Percentiles rank a stretch among this genome's conserved stretches.
These are phyloP conservation scores for Craterocephalus amniculus DNA, from an alignment of 2,797 vertebrate genomes.

Conservation along the genomic window DNA sequence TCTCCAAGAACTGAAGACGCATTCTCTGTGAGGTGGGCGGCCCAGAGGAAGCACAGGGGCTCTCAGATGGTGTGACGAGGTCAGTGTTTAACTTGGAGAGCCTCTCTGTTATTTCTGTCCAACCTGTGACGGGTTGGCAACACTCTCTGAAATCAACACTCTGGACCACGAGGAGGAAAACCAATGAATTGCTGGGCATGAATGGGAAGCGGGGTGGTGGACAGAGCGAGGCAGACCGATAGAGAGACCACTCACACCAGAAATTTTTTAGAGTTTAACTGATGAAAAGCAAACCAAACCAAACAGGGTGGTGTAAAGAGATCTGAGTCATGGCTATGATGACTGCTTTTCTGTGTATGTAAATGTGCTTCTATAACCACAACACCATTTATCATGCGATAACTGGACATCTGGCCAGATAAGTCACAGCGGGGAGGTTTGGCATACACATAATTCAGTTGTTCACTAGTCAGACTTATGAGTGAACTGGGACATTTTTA, in stretches of 20 bases:
- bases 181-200: slow-evolving; percentile 33
- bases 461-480: background rate
- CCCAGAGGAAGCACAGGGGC: slow-evolving; percentile 55
- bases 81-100: slow-evolving; percentile 67
- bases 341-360: slow-evolving; percentile 22
- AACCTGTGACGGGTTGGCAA: slow-evolving; percentile 58
- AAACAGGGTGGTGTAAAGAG: slow-evolving; percentile 31
- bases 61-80: slow-evolving; percentile 56
- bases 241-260: slow-evolving; percentile 38
- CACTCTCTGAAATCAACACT: slow-evolving; percentile 35
- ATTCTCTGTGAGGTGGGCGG: slow-evolving; percentile 56
- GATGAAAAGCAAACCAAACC: slow-evolving; percentile 49
- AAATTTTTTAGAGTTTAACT: slow-evolving; percentile 34
- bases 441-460: background rate
- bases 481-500: background rate
- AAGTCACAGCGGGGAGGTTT: background rate
- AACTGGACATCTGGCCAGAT: slow-evolving; percentile 25
- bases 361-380: slow-evolving; percentile 18
- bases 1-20: slow-evolving; percentile 60
- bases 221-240: slow-evolving; percentile 15
- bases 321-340: slow-evolving; percentile 27
- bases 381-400: slow-evolving; percentile 26
- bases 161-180: slow-evolving; percentile 47
- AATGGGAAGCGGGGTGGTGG: slow-evolving; percentile 44
- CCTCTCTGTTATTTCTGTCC: slow-evolving; percentile 62